A percentile compares a stretch with the other conserved stretches of the same genome.
Conservation (phyloP, 2,113 vertebrate species). For the Channa argus region DNA sequence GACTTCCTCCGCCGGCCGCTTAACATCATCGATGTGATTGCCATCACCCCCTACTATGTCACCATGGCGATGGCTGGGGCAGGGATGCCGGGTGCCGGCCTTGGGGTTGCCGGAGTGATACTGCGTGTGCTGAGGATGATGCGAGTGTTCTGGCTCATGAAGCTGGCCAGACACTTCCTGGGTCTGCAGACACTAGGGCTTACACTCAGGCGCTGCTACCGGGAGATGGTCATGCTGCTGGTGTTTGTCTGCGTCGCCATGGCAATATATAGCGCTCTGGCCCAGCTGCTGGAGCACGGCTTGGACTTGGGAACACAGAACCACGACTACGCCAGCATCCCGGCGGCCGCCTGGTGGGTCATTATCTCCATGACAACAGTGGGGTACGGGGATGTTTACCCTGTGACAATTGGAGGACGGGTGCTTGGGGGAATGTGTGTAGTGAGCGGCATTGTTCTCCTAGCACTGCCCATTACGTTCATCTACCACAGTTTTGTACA, state of each 20-base stretch:
- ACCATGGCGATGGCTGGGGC: constrained; percentile 89
- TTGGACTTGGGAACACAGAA: constrained; percentile 93
- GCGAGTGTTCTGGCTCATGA: constrained; percentile 99
- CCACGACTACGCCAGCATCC: constrained; percentile 96
- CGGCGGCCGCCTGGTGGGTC: constrained; percentile 99
- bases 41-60: constrained; percentile 96
- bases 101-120: constrained; percentile 95
- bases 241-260: constrained; percentile 98
- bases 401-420: constrained; percentile 94
- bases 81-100: constrained; percentile 92
- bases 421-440: constrained; percentile 98
- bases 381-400: constrained; percentile 98
- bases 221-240: constrained; percentile 99
- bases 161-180: constrained; percentile 97
- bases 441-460: constrained; percentile 96
- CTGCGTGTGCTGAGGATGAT: constrained; percentile 97
- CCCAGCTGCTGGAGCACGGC: constrained; percentile 97
- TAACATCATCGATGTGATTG: constrained; percentile 97
- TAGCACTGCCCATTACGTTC: constrained; percentile 98
- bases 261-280: constrained; percentile 98
- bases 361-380: constrained; percentile 99
- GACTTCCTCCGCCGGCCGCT: constrained; percentile 96
- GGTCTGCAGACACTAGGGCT: constrained; percentile 98
- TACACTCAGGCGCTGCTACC: constrained; percentile 95
- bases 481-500: constrained; percentile 99